Evolutionary conservation across 2,797 vertebrate genomes (phyloP).

Genomic region (Tauraco hartlaubi): DNA sequence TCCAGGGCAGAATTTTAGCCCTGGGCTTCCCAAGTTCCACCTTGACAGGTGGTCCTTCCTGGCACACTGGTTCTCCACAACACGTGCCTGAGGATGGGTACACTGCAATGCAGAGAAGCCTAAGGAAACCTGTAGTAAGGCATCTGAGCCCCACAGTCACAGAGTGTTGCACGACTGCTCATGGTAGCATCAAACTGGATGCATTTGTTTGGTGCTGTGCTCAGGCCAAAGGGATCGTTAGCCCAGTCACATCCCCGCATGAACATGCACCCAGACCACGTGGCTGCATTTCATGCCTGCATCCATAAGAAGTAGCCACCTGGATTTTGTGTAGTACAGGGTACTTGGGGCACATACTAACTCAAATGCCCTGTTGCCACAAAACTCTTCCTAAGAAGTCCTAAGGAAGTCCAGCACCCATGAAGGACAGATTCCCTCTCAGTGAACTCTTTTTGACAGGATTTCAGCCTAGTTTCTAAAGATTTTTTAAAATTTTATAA

Average conservation of each 20-base stretch:
- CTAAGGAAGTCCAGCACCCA: not conserved
- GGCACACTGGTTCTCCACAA: not conserved
- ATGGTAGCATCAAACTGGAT: not conserved
- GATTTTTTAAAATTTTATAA: not conserved
- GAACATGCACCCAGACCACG: not conserved
- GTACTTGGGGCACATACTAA: not conserved
- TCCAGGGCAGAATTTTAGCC: not conserved
- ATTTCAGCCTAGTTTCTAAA: not conserved
- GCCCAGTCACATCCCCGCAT: not conserved
- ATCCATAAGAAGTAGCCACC: not conserved
- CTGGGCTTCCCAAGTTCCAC: not conserved
- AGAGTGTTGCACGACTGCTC: not conserved
- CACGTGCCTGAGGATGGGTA: not conserved
- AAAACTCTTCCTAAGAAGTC: not conserved
- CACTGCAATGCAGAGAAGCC: not conserved
- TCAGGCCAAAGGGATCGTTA: not conserved
- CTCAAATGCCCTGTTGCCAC: not conserved
- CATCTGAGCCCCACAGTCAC: not conserved
- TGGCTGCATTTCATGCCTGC: not conserved
- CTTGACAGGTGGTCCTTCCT: not conserved
- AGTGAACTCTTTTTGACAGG: not conserved
- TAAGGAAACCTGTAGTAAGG: not conserved
- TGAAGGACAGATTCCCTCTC: not conserved
- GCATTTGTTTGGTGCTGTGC: not conserved
- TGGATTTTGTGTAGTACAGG: not conserved